phyloP scores from a whole-genome alignment of 2,888 invertebrate species.

The Acheta domesticus region DNA sequence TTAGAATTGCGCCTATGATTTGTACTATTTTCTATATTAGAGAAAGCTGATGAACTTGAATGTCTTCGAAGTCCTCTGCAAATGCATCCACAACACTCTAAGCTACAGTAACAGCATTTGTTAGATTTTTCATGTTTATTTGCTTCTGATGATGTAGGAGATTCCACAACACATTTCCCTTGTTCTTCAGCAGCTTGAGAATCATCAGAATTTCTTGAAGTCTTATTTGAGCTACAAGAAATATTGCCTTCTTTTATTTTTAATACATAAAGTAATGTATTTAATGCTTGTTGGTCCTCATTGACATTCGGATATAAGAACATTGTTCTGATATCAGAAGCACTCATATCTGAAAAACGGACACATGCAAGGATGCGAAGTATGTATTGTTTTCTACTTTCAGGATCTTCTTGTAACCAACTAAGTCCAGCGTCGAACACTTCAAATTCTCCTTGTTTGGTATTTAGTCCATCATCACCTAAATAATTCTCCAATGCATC shows the following conservation, averaged over 20 bases:
- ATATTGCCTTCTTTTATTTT: not conserved
- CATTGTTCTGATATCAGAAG: constrained; percentile 36
- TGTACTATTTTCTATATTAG: not conserved
- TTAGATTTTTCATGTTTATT: not conserved
- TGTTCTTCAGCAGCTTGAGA: not conserved
- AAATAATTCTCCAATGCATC: constrained; percentile 33
- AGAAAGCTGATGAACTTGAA: not conserved
- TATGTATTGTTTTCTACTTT: constrained; percentile 28
- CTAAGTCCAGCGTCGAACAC: constrained; percentile 39
- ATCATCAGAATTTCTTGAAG: not conserved
- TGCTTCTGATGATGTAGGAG: not conserved
- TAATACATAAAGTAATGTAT: constrained; percentile 26
- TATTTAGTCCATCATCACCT: constrained; percentile 34
- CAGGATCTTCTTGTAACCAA: constrained; percentile 35
- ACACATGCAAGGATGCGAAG: constrained; percentile 33
- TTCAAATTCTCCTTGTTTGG: constrained; percentile 35
- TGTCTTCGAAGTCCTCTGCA: not conserved
- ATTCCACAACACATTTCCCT: not conserved
- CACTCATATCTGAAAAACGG: constrained; percentile 33
- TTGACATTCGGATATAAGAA: constrained; percentile 30
- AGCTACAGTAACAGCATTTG: not conserved
- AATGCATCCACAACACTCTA: not conserved
- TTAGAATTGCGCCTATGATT: not conserved
- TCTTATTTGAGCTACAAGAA: not conserved
- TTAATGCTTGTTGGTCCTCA: constrained; percentile 24